Evolutionary conservation across 2,797 vertebrate species (phyloP), one percentile per base, ranked within the genome.

Genomic region (Karalla daura): DNA sequence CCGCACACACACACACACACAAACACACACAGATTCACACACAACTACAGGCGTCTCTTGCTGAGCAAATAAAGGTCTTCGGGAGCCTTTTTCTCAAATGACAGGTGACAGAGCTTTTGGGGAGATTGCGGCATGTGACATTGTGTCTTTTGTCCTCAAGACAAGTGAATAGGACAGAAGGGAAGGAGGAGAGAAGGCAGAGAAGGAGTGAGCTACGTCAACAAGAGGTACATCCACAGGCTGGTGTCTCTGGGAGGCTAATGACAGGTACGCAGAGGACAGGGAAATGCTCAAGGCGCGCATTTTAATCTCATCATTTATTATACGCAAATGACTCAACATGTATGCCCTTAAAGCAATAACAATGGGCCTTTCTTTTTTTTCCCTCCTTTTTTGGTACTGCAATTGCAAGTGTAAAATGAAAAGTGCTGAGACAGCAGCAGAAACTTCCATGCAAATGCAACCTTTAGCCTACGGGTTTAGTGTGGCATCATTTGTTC

Each of bases 11-110:
- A 30, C 8, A 10, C 7, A 33, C 30, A 11, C 30, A 11, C 30
- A 33, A 3, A 11, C 32, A 33, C 32, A 33, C 32, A 33, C 32
- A 33, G 9, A 11, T 12, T 5, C 28, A 30, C 28, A 30, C 28
- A 30, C 28, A 30, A 17, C 60, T 39, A 5, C 36, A 52, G n/a
- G n/a, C n/a, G n/a, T 36, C 10, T 55, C 64, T 61, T 45, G 45
- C 61, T 59, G 67, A 76, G 75, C 65, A 85, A 88, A 87, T 84
- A 65, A 78, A 81, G 69, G 76, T 78, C 77, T 80, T 74, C 36
- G 68, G 50, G 55, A 70, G 44, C 51, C 64, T 74, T 71, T 85
- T 58, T 60, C 63, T 75, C 60, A 74, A 87, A 86, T 83, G 80
- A 78, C 67, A 82, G 83, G 63, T 78, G 78, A 76, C 82, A 83